Evolutionary conservation across 1,140 invertebrate species (phyloP), one percentile per base, ranked within the genome.

Genomic region (Aphaenogaster floridana): DNA sequence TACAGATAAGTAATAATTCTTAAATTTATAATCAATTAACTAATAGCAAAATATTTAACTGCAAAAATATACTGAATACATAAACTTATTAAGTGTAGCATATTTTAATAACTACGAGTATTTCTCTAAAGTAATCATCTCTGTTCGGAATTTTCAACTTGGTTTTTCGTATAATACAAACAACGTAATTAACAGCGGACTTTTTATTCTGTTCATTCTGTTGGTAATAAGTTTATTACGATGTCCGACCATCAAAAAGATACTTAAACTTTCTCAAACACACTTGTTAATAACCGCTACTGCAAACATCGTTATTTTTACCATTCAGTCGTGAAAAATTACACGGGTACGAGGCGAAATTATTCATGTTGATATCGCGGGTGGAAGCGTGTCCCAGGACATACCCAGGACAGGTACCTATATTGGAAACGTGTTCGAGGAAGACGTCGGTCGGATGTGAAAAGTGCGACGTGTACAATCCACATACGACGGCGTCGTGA

Each of bases 401-500:
- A 8, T 72, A 11, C n/a, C 8, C 28, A 39, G 54, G 80, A 76
- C 54, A 84, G 80, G 50, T 42, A 68, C 63, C 80, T 74, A 48
- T 84, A 84, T 84, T 84, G 80, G 69, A 84, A 76, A 50, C 34
- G 28, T 74, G 34, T 76, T 84, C 54, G 28, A n/a, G 39, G 42
- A 63, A 84, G 45, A 76, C n/a, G 69, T 74, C 69, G 68, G 17
- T 72, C 66, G 42, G 69, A 76, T 57, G 80, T 74, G 80, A 83
- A 83, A 83, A 50, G 17, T 36, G 28, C 57, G 80, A 84, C 45
- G 28, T 50, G 7, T 17, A 76, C 54, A 61, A 84, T 61, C 28
- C 69, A 61, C 80, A 7, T 54, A 48, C 54, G 69, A 42, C 80
- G 42, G 36, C 39, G 0, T 21, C 42, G 61, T 42, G 28, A 81